These are phyloP conservation scores for Pelagia noctiluca DNA, from an alignment of 30 jellyfish, hydroid and myxozoan species.

Conservation along the genomic window DNA sequence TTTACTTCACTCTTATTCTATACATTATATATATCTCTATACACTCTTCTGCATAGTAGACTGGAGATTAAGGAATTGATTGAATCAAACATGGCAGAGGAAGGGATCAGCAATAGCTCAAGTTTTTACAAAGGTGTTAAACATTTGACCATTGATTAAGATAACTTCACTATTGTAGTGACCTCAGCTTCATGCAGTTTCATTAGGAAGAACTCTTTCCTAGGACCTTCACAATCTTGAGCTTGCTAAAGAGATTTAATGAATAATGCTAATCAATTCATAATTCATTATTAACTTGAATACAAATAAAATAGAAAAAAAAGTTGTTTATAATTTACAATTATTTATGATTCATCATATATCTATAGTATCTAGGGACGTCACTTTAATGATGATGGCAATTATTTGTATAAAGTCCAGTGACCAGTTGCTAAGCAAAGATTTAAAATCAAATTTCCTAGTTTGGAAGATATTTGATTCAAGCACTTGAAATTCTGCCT, in stretches of 20 bases:
- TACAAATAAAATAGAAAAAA: background rate
- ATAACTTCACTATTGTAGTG: background rate
- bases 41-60: background rate
- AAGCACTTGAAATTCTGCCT: too few relatives aligned
- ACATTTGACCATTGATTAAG: background rate
- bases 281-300: background rate
- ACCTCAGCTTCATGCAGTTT: constrained; percentile 43
- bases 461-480: too few relatives aligned
- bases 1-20: too few relatives aligned
- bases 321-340: background rate
- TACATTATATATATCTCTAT: too few relatives aligned
- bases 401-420: background rate
- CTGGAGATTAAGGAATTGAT: background rate
- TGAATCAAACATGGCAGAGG: background rate
- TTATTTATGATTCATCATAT: background rate
- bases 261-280: background rate
- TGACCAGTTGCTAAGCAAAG: too few relatives aligned
- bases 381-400: background rate
- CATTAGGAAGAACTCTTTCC: constrained; percentile 52
- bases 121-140: background rate
- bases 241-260: constrained; percentile 16
- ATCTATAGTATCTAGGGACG: background rate
- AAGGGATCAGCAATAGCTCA: constrained; percentile 1
- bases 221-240: constrained; percentile 54
- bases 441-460: too few relatives aligned